A percentile compares a stretch with the other conserved stretches of the same genome.
phyloP scores from a whole-genome alignment of 2,888 invertebrate genomes.

The Perizoma flavofasciatum region DNA sequence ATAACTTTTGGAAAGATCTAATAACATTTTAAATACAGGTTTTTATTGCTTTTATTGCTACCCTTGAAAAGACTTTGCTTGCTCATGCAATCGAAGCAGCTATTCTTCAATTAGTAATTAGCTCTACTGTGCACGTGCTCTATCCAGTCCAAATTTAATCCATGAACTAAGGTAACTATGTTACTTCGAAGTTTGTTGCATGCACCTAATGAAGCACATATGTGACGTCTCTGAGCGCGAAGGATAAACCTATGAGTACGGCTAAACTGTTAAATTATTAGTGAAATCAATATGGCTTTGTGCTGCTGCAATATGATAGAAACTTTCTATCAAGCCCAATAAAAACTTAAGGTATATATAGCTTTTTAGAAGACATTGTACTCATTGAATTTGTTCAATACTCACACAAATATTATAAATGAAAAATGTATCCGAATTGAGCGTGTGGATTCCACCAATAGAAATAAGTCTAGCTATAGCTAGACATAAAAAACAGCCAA shows the following conservation, averaged over 20 bases:
- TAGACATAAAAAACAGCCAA: too few species aligned
- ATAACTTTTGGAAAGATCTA: too few species aligned
- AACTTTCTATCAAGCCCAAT: neutral
- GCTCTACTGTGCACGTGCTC: conserved; percentile 31
- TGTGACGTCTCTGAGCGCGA: conserved; percentile 28
- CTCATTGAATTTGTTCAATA: too few species aligned
- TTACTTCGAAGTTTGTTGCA: conserved; percentile 38
- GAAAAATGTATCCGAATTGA: too few species aligned
- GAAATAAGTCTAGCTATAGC: too few species aligned
- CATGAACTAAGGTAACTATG: conserved; percentile 35
- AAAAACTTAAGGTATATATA: too few species aligned
- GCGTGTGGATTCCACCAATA: too few species aligned
- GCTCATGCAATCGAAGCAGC: conserved; percentile 18
- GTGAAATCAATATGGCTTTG: conserved; percentile 3
- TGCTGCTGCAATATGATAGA: neutral
- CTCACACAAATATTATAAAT: too few species aligned
- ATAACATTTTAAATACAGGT: too few species aligned
- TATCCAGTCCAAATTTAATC: conserved; percentile 38
- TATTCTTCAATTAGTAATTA: conserved; percentile 39
- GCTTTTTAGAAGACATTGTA: too few species aligned
- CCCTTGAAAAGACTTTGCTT: conserved; percentile 20
- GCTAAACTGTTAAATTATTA: conserved; percentile 9
- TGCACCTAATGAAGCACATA: conserved; percentile 38
- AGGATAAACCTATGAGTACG: conserved; percentile 1
- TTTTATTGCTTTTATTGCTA: conserved; percentile 10